A percentile compares a stretch with the other conserved stretches of the same genome.
These are phyloP conservation scores for Gyrodactylus bullatarudis DNA, from an alignment of 1,140 invertebrate species.

Conservation along the genomic window DNA sequence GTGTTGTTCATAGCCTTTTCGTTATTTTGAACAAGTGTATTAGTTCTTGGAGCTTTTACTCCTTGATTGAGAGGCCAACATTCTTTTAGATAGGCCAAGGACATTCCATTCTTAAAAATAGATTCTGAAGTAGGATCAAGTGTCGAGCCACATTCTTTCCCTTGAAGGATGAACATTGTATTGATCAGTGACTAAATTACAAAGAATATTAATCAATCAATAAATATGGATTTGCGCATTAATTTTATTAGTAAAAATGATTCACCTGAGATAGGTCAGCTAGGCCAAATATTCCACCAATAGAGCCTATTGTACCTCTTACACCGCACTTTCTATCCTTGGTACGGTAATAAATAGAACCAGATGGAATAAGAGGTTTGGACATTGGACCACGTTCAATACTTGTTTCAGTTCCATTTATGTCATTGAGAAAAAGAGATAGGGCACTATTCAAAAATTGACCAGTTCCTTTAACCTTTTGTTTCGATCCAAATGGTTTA, in stretches of 20 bases:
- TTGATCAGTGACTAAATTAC: neutral
- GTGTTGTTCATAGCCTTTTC: neutral
- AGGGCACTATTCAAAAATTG: neutral
- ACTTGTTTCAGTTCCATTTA: neutral
- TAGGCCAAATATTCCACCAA: neutral
- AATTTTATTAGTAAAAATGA: neutral
- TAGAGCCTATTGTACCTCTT: neutral
- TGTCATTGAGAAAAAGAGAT: neutral
- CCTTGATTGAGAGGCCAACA: neutral
- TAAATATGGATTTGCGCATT: neutral
- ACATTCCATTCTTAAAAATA: neutral
- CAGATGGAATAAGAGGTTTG: neutral
- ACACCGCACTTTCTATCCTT: neutral
- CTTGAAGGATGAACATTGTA: neutral
- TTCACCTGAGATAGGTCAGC: neutral
- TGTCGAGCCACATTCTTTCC: neutral
- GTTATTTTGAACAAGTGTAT: neutral
- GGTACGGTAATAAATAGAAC: neutral
- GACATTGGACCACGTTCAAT: neutral
- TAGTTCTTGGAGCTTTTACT: neutral
- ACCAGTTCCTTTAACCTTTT: neutral
- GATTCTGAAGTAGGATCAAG: neutral
- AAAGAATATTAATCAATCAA: too few species aligned
- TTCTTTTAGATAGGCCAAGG: neutral
- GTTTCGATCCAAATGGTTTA: neutral